These are phyloP conservation scores for Actias luna DNA, from an alignment of 2,888 invertebrate genomes.

Conservation along the genomic window DNA sequence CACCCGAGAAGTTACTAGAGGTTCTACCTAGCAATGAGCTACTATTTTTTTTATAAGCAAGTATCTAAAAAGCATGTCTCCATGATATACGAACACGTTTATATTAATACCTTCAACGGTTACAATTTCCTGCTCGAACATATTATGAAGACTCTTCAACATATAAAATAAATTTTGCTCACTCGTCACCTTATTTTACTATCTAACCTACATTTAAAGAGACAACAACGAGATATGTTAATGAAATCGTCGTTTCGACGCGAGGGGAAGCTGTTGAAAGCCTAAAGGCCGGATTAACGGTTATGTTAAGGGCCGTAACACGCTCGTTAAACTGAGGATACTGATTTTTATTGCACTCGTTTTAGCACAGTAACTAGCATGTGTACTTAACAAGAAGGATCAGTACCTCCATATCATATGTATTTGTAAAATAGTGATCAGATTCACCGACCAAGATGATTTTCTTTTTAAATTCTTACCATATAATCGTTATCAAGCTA, in stretches of 20 bases:
- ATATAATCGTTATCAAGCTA: no score
- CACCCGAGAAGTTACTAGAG: no score
- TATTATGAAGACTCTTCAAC: background rate
- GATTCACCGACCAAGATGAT: no score
- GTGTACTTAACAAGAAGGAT: background rate
- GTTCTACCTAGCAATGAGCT: no score
- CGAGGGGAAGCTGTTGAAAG: slow-evolving; percentile 23
- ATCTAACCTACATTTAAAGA: slow-evolving; percentile 5
- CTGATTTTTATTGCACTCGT: slow-evolving; percentile 26
- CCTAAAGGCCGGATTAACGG: slow-evolving; percentile 36
- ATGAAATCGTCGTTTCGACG: slow-evolving; percentile 35
- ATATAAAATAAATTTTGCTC: background rate
- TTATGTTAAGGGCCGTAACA: slow-evolving; percentile 38
- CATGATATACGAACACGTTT: no score
- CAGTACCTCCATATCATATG: no score
- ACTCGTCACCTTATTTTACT: background rate
- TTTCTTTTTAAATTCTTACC: no score
- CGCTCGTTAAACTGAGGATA: slow-evolving; percentile 36
- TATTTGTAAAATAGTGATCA: no score
- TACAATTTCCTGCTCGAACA: background rate
- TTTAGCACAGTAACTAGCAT: background rate
- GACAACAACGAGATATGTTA: slow-evolving; percentile 30
- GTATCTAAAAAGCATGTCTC: no score
- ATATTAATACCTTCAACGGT: background rate
- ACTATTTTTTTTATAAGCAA: no score